Base-by-base conservation (phyloP, 2,888 invertebrate species). In the Chymomyza caudatula region DNA sequence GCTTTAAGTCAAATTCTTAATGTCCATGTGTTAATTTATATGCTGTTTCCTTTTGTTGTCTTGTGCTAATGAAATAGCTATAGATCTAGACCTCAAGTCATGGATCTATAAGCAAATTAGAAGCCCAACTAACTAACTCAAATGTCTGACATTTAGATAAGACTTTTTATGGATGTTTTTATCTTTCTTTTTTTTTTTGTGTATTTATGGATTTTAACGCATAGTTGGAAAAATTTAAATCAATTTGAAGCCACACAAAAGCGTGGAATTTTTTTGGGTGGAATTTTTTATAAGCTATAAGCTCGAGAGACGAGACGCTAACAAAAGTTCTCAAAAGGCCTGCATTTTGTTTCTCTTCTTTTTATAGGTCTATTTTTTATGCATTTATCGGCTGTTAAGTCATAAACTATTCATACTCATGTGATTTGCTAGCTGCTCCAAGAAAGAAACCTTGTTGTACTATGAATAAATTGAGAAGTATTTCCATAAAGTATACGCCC, bases 1-100 rank as follows among this genome's bases (percentile, higher is more conserved):
- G 5, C 47, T 17, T 15, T n/a, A 17, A 17, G 47, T 15, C 47
- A 47, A 15, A 15, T 19, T 47, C 47, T 47, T 19, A 19, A 17
- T 51, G 53, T 53, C 25, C 62, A 65, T 65, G 75, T 75, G 75
- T 74, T 72, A 74, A 74, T 74, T 66, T 67, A 22, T 51, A 15
- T 47, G n/a, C n/a, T 13, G n/a, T 15, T 37, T 37, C 11, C 29
- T 37, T 37, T 11, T 37, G 11, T 37, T 8, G 29, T 11, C 3
- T 8, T 37, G 29, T 37, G 29, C 29, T 11, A 37, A 37, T 37
- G 29, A 37, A 37, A 2, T 37, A 29, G 29, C 5, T 29, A 0
- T 37, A 37, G 8, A 37, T 47, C 8, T 17, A 4, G 17, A 11
- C 15, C 15, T 19, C n/a, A n/a, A 5, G 6, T 5, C 17, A 6